These are phyloP conservation scores for Lathronympha strigana DNA, from an alignment of 2,888 invertebrate species.

Conservation along the genomic window DNA sequence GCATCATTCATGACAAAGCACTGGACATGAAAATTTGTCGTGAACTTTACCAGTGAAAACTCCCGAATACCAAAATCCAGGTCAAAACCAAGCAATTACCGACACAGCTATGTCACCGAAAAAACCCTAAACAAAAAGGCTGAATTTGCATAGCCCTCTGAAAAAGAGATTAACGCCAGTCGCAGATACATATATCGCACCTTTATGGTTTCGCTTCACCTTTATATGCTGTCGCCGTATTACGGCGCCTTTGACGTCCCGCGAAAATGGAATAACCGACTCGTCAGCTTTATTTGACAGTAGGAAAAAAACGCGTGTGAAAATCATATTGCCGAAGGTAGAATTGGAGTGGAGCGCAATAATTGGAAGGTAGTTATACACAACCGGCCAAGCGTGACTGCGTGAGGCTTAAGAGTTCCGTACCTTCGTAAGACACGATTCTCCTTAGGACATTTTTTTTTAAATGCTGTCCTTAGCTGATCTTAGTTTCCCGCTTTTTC, in stretches of 20 bases:
- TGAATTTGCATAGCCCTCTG: slow-evolving; percentile 22
- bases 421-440: too few species aligned
- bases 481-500: too few species aligned
- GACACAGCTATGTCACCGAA: neutral
- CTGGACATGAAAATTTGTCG: too few species aligned
- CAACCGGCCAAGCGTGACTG: too few species aligned
- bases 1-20: too few species aligned
- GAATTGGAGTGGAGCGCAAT: slow-evolving; percentile 5
- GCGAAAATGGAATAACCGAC: slow-evolving; percentile 20
- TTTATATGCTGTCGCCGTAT: too few species aligned
- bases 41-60: too few species aligned
- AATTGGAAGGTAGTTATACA: slow-evolving; percentile 10
- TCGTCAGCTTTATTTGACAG: slow-evolving; percentile 24
- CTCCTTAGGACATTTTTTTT: too few species aligned
- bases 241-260: slow-evolving; percentile 10
- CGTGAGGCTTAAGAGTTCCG: too few species aligned
- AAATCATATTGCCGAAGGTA: slow-evolving; percentile 14
- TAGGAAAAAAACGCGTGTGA: neutral
- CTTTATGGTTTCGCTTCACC: slow-evolving; percentile 4
- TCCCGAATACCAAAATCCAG: neutral
- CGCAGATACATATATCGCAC: slow-evolving; percentile 11
- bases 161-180: slow-evolving; percentile 25
- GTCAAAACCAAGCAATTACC: neutral
- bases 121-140: slow-evolving; percentile 1
- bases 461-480: too few species aligned